phyloP scores from a whole-genome alignment of 2,797 vertebrate species.

The Heterohyrax brucei region DNA sequence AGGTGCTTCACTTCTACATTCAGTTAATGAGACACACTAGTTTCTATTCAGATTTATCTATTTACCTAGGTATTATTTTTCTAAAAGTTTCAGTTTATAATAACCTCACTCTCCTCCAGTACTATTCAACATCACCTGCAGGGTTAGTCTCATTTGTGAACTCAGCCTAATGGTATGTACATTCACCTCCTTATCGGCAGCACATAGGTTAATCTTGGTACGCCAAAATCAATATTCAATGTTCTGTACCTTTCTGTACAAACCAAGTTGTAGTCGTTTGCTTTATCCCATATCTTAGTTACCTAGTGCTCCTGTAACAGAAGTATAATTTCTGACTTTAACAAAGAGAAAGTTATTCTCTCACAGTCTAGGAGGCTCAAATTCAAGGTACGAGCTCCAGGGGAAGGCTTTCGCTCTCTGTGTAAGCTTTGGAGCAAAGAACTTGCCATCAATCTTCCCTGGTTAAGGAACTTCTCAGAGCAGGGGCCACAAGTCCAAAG shows the following conservation, averaged over 20 bases:
- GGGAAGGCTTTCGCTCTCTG: too few species aligned
- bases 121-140: neutral
- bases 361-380: too few species aligned
- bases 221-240: neutral
- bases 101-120: neutral
- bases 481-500: too few species aligned
- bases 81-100: neutral
- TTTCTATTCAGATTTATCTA: neutral
- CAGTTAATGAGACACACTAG: neutral
- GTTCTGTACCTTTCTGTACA: too few species aligned
- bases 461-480: too few species aligned
- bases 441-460: too few species aligned
- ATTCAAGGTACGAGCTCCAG: too few species aligned
- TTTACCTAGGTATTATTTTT: neutral
- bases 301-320: too few species aligned
- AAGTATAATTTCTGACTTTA: too few species aligned
- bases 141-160: neutral
- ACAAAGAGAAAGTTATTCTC: too few species aligned
- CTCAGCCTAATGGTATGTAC: neutral
- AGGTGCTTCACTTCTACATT: neutral
- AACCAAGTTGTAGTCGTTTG: neutral
- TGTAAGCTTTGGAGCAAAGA: too few species aligned
- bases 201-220: neutral
- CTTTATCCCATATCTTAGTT: neutral
- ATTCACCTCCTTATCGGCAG: neutral